A percentile compares a stretch with the other conserved stretches of the same genome.
Conservation (phyloP, 2,113 vertebrate genomes). For the Hystrix cristata region DNA sequence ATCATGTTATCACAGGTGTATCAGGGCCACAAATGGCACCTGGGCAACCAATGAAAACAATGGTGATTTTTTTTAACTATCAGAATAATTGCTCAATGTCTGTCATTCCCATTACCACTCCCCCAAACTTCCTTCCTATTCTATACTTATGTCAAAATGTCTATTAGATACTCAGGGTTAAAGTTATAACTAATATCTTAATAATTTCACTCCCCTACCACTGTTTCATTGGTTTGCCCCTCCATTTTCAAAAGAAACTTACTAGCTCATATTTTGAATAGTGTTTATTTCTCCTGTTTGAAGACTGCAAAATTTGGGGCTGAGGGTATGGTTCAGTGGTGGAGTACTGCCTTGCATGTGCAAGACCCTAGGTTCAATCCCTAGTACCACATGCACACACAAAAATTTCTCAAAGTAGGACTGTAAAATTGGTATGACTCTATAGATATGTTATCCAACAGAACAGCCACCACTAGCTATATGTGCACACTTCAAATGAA, state of each 20-base stretch:
- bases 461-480: neutral
- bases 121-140: neutral
- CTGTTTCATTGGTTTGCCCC: neutral
- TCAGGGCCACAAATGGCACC: neutral
- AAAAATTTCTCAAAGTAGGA: neutral
- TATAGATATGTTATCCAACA: neutral
- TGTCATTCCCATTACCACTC: neutral
- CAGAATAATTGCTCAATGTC: neutral
- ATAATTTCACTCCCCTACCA: neutral
- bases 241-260: conserved; percentile 15
- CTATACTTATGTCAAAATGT: neutral
- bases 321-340: neutral
- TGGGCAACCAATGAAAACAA: neutral
- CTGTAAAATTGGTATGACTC: neutral
- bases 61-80: neutral
- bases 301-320: neutral
- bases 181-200: neutral
- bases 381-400: neutral
- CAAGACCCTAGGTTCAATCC: neutral
- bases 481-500: neutral
- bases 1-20: neutral
- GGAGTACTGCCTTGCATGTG: neutral
- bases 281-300: conserved; percentile 33
- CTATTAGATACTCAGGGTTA: neutral
- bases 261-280: neutral